These are phyloP conservation scores for Actinia tenebrosa DNA, from an alignment of 64 coral and sea anemone genomes.

Conservation along the genomic window DNA sequence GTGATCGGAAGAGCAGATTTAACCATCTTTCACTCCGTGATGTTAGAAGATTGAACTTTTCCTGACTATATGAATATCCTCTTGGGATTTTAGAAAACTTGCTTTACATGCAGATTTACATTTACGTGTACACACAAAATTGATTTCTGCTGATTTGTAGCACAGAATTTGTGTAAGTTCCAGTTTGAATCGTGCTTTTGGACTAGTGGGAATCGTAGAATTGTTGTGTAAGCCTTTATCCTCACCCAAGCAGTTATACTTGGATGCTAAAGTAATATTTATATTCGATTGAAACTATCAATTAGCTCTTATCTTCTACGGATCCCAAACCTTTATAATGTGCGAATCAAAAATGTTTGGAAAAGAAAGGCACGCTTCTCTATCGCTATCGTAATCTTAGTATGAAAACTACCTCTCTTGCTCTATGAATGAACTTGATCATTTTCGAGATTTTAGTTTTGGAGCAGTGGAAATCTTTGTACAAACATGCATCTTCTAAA, in stretches of 20 bases:
- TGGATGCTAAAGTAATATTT: not conserved
- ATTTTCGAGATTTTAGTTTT: not conserved
- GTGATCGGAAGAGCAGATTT: conserved; percentile 17
- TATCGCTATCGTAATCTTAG: conserved; percentile 10
- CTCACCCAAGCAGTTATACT: not conserved
- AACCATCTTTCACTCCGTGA: not conserved
- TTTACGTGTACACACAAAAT: not conserved
- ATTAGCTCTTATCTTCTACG: not conserved
- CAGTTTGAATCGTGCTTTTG: not conserved
- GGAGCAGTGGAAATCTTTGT: not conserved
- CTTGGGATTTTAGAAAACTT: not conserved
- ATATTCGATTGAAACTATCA: not conserved
- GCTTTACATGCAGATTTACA: not conserved
- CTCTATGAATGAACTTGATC: not conserved
- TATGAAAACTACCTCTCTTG: not conserved
- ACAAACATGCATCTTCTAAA: not conserved
- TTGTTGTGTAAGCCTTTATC: not conserved
- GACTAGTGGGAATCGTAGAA: not conserved
- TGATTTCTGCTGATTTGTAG: no score
- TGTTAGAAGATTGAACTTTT: not conserved
- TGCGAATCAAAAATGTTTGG: conserved; percentile 6
- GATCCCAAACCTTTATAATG: not conserved
- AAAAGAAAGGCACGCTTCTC: not conserved
- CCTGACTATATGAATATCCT: not conserved
- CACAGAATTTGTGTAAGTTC: not conserved